Evolutionary conservation across 2,888 invertebrate genomes (phyloP).

Genomic region (Pachycephus smyrnensis): DNA sequence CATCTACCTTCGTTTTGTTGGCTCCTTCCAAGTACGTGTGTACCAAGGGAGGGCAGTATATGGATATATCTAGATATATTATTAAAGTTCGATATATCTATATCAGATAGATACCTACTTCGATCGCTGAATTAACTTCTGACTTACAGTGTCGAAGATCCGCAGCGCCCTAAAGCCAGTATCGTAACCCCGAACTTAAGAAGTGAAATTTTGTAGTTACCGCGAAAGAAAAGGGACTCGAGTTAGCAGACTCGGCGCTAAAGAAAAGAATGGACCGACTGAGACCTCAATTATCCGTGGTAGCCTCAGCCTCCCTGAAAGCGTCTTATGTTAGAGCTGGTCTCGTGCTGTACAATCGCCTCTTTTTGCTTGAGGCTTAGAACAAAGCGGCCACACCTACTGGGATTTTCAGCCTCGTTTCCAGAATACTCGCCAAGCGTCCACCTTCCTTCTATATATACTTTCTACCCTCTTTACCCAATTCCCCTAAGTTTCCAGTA

Average conservation of each 20-base stretch:
- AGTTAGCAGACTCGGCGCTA: constrained; percentile 8
- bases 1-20: not conserved
- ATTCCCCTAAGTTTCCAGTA: not conserved
- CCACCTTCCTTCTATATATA: not conserved
- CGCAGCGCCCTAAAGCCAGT: not conserved
- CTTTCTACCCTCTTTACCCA: not conserved
- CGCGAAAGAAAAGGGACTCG: not conserved
- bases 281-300: constrained; percentile 50
- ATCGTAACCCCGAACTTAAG: not conserved
- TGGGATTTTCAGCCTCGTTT: not conserved
- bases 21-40: not conserved
- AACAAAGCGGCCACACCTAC: not conserved
- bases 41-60: not conserved
- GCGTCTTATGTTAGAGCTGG: constrained; percentile 22
- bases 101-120: constrained; percentile 26
- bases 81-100: constrained; percentile 29
- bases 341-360: constrained; percentile 32
- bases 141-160: constrained; percentile 28
- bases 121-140: constrained; percentile 37
- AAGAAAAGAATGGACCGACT: constrained; percentile 42
- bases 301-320: constrained; percentile 35
- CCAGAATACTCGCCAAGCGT: not conserved
- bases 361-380: constrained; percentile 27
- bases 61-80: constrained; percentile 11
- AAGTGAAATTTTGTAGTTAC: not conserved